Evolutionary conservation across 2,113 vertebrate genomes (phyloP), one percentile per base, ranked within the genome.

Genomic region (Hucho hucho): DNA sequence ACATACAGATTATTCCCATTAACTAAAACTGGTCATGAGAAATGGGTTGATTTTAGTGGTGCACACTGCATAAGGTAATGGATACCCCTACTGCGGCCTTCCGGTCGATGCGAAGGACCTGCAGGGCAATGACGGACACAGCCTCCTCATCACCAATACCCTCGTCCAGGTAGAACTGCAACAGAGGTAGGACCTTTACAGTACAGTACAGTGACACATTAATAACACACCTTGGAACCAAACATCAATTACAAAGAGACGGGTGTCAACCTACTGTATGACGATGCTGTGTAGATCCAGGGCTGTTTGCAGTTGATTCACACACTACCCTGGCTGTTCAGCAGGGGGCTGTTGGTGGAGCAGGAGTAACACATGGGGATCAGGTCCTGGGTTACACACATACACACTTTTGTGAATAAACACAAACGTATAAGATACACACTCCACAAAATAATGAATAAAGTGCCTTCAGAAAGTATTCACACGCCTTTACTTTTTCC

Each of bases 311-410:
- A 99, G 89, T 98, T 99, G 85, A 97, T 89, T 87, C 98, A 99
- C 72, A 95, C 91, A 0, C 97, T 98, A 43, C 97, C 97, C 90
- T 97, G 88, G 89, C 94, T 96, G 82, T 96, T 98, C 7, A 99
- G 92, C 83, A 99, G 82, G 0, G 98, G 98, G 88, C 98, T 99
- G 93, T 95, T 97, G 87, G 96, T 98, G 74, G 97, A 99, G 81
- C 98, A 99, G 82, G 97, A 94, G 72, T 96, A 99, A 69, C 97
- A 99, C 93, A 99, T 93, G 81, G 98, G 96, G 25, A 97, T 95
- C 4, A 99, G 93, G 83, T 99, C 97, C 97, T 99, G 85, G n/a
- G 72, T 79, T 73, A 83, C 79, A 87, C 49, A 84, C 2, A 59
- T n/a, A 78, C 13, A 1, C 43, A 43, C 37, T 9, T 43, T 43